Conservation (phyloP, 2,888 invertebrate genomes). For the Seira ritae region DNA sequence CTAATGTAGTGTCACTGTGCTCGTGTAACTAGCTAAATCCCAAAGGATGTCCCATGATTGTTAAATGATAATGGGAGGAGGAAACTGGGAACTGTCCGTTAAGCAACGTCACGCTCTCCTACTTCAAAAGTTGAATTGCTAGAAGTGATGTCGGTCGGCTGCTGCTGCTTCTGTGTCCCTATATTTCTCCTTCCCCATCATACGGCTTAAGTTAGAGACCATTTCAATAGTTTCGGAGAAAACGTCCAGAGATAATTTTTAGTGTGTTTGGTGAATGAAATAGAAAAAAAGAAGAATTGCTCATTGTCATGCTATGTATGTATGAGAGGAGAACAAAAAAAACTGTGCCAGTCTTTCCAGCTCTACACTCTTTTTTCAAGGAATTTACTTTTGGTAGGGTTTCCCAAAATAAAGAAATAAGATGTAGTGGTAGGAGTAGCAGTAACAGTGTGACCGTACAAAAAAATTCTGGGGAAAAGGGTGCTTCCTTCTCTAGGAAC, state of each 20-base stretch:
- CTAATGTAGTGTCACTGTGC: slow-evolving; percentile 18
- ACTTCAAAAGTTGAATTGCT: slow-evolving; percentile 5
- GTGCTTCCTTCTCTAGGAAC: slow-evolving; percentile 2
- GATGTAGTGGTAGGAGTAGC: no score
- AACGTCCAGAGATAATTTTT: slow-evolving; percentile 2
- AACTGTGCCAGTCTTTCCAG: no score
- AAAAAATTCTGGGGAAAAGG: neutral
- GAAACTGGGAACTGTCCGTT: slow-evolving; percentile 32
- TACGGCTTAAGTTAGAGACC: no score
- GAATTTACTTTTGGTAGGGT: no score
- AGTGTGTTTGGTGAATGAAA: neutral
- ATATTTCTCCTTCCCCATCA: no score
- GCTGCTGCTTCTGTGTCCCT: no score
- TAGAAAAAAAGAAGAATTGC: slow-evolving; percentile 10
- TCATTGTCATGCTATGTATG: slow-evolving; percentile 14
- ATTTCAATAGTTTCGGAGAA: no score
- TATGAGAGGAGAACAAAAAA: neutral
- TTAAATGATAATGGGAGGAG: slow-evolving; percentile 36
- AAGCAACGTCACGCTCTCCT: slow-evolving; percentile 41
- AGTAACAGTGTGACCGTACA: neutral
- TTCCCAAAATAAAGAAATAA: no score
- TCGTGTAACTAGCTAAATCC: slow-evolving; percentile 12
- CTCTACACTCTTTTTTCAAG: no score
- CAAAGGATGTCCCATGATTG: slow-evolving; percentile 22
- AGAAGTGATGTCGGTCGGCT: neutral